Evolutionary conservation across 2,888 invertebrate species (phyloP), one percentile per base, ranked within the genome.

Genomic region (Euclidia mi): DNA sequence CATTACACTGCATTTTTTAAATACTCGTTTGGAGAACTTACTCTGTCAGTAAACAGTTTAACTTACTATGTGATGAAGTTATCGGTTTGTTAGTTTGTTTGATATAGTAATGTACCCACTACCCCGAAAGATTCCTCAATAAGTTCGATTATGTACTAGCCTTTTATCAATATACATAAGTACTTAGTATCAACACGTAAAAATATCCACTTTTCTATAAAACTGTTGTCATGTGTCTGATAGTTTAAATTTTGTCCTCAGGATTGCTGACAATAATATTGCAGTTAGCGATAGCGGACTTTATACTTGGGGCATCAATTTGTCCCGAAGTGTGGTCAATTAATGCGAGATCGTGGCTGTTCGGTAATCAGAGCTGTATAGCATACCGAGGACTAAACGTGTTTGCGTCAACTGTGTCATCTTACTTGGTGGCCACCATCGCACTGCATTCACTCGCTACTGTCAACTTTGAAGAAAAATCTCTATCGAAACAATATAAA

Each of bases 401-500:
- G 31, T 90, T 96, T 42, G 86, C 94, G 1, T 95, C 95, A 43
- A 95, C 95, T 1, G 92, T 95, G n/a, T 91, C 94, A 1, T 81
- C 95, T 10, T 96, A 96, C 81, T 88, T 96, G 57, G 87, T 95
- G 28, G 88, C 94, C 46, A 95, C 95, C 12, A 82, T 95, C 50
- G 95, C 95, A 53, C 90, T 96, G 51, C 96, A 96, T 71, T 89
- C 95, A 12, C 88, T 96, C 38, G 95, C 96, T 1, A 92, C 94
- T 6, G 89, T 94, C 62, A 95, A 95, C 69, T 79, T 95, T 20
- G 92, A 95, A 77, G 88, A 93, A 70, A 91, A 90, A 59, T 78
- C 87, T 55, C 71, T 84, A 4, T 72, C 82, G 17, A 87, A 88
- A 74, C 88, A 88, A 71, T 81, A 81, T 7, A 89, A 87, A 68